These are phyloP conservation scores for Drosophila hamatofila DNA, from an alignment of 2,888 invertebrate genomes.

Conservation along the genomic window DNA sequence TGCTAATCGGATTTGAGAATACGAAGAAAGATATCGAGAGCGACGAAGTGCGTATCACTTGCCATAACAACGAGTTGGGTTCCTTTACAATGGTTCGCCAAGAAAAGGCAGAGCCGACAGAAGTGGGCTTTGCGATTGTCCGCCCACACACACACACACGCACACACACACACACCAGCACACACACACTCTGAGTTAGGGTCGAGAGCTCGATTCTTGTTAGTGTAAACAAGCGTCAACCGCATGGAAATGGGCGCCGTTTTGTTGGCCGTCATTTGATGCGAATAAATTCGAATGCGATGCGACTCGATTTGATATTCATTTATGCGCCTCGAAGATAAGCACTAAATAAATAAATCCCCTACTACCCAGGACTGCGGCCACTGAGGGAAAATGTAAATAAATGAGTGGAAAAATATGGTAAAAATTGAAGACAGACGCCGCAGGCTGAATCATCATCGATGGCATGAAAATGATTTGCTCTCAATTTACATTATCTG, in stretches of 20 bases:
- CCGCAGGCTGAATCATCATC: conserved; percentile 45
- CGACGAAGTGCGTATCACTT: conserved; percentile 24
- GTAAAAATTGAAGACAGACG: conserved; percentile 43
- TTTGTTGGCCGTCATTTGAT: conserved; percentile 57
- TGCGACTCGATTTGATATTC: conserved; percentile 72
- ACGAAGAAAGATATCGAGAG: conserved; percentile 40
- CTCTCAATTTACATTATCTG: conserved; percentile 4
- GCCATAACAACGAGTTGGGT: conserved; percentile 34
- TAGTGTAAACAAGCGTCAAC: conserved; percentile 62
- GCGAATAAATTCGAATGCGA: conserved; percentile 67
- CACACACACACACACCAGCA: conserved; percentile 14
- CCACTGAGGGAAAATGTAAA: conserved; percentile 66
- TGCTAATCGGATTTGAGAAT: conserved; percentile 80
- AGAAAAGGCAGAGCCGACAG: conserved; percentile 41
- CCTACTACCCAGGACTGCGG: conserved; percentile 9
- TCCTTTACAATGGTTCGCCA: conserved; percentile 10
- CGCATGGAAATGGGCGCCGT: conserved; percentile 66
- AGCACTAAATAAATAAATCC: conserved; percentile 79
- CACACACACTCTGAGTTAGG: conserved; percentile 15
- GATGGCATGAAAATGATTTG: conserved; percentile 49
- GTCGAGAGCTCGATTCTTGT: conserved; percentile 31
- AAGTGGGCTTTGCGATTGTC: conserved; percentile 24
- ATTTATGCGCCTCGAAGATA: conserved; percentile 77
- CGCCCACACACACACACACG: conserved; percentile 17
- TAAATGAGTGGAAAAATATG: conserved; percentile 77